Conservation (phyloP, 1,140 invertebrate species). For the Listronotus oregonensis region DNA sequence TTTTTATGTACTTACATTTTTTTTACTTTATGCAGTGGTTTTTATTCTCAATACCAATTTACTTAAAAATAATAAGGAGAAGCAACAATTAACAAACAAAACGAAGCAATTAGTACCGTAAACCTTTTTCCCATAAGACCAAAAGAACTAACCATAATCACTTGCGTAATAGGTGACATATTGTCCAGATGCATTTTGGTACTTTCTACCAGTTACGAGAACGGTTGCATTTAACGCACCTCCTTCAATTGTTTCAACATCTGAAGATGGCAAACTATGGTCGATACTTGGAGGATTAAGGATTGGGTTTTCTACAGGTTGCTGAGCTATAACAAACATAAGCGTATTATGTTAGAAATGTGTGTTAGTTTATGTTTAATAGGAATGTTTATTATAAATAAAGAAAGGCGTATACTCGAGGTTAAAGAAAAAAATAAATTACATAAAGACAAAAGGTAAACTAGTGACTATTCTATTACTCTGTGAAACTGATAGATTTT, state of each 20-base stretch:
- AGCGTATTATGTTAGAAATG: slow-evolving; percentile 16
- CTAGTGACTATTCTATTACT: too few relatives aligned
- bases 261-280: background rate
- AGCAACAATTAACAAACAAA: slow-evolving; percentile 5
- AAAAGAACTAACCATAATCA: slow-evolving; percentile 44
- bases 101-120: background rate
- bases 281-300: slow-evolving; percentile 25
- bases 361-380: background rate
- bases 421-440: background rate
- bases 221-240: background rate
- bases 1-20: too few relatives aligned
- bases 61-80: too few relatives aligned
- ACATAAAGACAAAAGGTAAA: too few relatives aligned
- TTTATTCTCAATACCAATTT: too few relatives aligned
- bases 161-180: slow-evolving; percentile 39
- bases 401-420: background rate
- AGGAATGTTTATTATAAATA: too few relatives aligned
- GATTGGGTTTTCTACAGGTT: slow-evolving; percentile 27
- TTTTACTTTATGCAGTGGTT: too few relatives aligned
- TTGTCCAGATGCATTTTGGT: slow-evolving; percentile 25
- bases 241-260: slow-evolving; percentile 19
- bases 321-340: slow-evolving; percentile 33
- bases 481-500: background rate
- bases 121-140: background rate
- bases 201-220: slow-evolving; percentile 18